Percentiles rank a stretch among this genome's conserved stretches.
phyloP scores from a whole-genome alignment of 1,140 invertebrate species.

The Acyrthosiphon pisum region DNA sequence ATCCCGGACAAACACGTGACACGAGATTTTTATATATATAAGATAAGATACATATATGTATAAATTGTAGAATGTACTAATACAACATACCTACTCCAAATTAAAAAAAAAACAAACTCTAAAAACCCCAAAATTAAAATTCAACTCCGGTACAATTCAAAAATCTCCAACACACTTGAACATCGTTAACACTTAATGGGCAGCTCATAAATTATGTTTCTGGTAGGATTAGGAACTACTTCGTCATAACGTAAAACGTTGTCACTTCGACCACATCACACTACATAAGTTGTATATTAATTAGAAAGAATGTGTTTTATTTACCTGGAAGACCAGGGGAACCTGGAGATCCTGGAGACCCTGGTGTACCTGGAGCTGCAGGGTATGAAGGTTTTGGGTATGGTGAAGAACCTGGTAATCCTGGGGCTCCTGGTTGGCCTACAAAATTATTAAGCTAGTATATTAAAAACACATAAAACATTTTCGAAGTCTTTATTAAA shows the following conservation, averaged over 20 bases:
- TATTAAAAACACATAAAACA: no score
- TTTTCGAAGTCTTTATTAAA: no score
- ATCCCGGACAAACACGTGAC: no score
- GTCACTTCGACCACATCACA: no score
- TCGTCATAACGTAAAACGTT: background rate
- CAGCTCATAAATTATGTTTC: background rate
- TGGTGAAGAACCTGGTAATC: conserved; percentile 36
- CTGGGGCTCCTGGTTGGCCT: conserved; percentile 53
- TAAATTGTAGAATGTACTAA: background rate
- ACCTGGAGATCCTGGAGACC: conserved; percentile 59
- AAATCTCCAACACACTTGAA: background rate
- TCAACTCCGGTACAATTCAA: background rate
- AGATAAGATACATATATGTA: no score
- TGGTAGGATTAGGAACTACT: background rate
- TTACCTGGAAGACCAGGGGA: conserved; percentile 53
- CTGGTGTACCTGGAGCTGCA: conserved; percentile 57
- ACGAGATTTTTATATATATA: no score
- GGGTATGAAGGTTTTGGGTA: conserved; percentile 47
- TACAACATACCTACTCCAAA: background rate
- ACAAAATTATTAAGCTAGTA: no score
- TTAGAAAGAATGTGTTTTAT: background rate
- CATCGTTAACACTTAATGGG: background rate
- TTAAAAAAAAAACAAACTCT: background rate
- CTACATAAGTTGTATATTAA: no score
- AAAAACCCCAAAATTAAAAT: background rate